These are phyloP conservation scores for Ischnus inquisitorius DNA, from an alignment of 2,888 invertebrate genomes.

Conservation along the genomic window DNA sequence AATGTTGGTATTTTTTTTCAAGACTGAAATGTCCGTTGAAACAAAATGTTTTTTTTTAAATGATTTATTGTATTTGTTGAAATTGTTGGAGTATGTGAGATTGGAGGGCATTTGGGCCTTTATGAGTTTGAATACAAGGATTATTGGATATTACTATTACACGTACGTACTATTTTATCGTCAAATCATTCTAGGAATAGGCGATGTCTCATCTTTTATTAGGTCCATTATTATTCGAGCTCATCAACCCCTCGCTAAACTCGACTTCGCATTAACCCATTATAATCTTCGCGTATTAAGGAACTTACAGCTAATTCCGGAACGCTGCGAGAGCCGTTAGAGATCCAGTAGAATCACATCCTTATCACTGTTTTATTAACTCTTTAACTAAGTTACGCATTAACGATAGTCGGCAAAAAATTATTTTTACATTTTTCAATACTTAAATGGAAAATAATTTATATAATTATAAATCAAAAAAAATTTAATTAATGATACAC, in stretches of 20 bases:
- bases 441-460: background rate
- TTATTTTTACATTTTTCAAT: background rate
- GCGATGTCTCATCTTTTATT: constrained; percentile 24
- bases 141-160: background rate
- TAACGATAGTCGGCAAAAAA: background rate
- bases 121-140: background rate
- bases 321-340: constrained; percentile 6
- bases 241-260: constrained; percentile 47
- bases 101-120: background rate
- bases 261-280: constrained; percentile 25
- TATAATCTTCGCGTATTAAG: constrained; percentile 21
- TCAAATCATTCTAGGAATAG: constrained; percentile 18
- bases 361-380: constrained; percentile 12
- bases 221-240: constrained; percentile 34
- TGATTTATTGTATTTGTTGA: background rate
- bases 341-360: constrained; percentile 13
- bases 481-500: background rate
- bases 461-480: background rate
- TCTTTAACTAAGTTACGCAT: background rate
- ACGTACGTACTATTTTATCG: background rate
- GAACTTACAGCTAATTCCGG: constrained; percentile 38
- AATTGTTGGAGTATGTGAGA: background rate
- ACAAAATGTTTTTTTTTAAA: background rate
- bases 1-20: constrained; percentile 6
- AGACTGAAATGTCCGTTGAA: background rate